phyloP scores from a whole-genome alignment of 2,888 invertebrate genomes.

The Parasteatoda lunata region DNA sequence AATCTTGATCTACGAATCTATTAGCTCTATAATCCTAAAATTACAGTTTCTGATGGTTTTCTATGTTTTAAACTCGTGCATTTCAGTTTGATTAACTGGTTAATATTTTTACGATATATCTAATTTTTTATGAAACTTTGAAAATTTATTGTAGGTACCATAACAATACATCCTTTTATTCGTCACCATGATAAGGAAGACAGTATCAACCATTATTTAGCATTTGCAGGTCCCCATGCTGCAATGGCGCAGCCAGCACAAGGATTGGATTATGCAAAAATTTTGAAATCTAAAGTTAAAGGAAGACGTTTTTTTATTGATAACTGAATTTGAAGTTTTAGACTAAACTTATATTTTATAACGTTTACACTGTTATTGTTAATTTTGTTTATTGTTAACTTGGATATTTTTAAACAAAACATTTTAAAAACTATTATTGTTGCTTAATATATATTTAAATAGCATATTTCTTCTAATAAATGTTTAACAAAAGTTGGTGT shows the following conservation, averaged over 20 bases:
- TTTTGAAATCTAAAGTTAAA: constrained; percentile 62
- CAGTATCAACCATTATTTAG: constrained; percentile 51
- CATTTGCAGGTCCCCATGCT: constrained; percentile 47
- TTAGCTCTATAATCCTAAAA: no score
- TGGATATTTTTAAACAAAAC: no score
- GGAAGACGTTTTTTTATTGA: constrained; percentile 37
- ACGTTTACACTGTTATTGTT: neutral
- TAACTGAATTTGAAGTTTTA: constrained; percentile 11
- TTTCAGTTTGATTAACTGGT: neutral
- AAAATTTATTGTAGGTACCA: constrained; percentile 14
- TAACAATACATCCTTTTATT: constrained; percentile 34
- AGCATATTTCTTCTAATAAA: no score
- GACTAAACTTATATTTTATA: neutral
- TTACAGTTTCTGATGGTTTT: neutral
- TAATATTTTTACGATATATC: neutral
- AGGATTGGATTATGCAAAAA: constrained; percentile 41
- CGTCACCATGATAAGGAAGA: constrained; percentile 22
- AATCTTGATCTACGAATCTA: no score
- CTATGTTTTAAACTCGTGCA: neutral
- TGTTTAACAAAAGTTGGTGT: no score
- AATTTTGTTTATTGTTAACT: neutral
- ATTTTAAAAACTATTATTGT: no score
- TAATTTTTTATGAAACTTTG: neutral
- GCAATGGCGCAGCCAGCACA: constrained; percentile 17
- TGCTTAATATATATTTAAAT: no score